Evolutionary conservation across 2,797 vertebrate species (phyloP), one percentile per base, ranked within the genome.

Genomic region (Bradypodion ventrale): DNA sequence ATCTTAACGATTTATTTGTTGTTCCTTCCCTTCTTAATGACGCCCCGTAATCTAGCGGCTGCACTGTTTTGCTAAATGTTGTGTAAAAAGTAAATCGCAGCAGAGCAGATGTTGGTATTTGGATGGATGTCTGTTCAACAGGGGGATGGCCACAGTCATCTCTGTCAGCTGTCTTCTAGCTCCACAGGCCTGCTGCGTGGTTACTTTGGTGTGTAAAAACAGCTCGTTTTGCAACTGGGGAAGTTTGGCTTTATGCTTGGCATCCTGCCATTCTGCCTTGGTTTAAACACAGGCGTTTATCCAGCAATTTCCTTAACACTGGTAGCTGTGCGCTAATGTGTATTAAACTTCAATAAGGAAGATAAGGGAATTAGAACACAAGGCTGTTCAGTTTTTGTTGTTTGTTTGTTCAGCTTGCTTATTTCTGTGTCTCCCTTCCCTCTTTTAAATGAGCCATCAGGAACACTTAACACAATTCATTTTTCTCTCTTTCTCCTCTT

Each of bases 61-160:
- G 94, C 97, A 95, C 97, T 93, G 95, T 96, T 96, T 94, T 98
- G 98, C 96, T 98, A 97, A 97, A 97, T 98, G 98, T 97, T 97
- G 96, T 97, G 97, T 97, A 97, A 97, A 97, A 98, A 97, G 97
- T 97, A 97, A 98, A 98, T 97, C 97, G 96, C 95, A 95, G 91
- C 94, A 94, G 96, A 96, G 94, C 97, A 98, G 97, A 98, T 98
- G 98, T 98, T 96, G 95, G 92, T 92, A 88, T 93, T 92, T 93
- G 94, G 93, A 96, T 96, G 95, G 95, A 94, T 96, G 95, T 94
- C 93, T 83, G 85, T 94, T 93, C 92, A 93, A 94, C 93, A 91
- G 95, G 96, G 95, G 94, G 96, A 95, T 94, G 92, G 94, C 93
- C 94, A 95, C 91, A 93, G 96, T 95, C 90, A 96, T 97, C 94